phyloP scores from a whole-genome alignment of 2,888 invertebrate species.

The Octonoba sinensis region DNA sequence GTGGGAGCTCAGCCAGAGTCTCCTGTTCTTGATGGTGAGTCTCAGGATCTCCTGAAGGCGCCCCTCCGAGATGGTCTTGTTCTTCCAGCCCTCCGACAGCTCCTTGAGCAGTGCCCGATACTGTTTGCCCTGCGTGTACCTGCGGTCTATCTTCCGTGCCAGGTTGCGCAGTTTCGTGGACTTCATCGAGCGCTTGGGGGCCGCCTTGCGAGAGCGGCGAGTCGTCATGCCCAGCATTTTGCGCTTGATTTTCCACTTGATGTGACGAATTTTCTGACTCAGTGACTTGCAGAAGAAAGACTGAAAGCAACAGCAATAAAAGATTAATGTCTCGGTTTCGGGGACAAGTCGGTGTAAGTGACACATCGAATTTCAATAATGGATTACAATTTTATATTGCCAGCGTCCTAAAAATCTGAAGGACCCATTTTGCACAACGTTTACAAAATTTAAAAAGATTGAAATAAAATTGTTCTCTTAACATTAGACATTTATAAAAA shows the following conservation, averaged over 20 bases:
- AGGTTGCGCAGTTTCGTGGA: conserved; percentile 1
- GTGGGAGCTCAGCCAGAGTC: conserved; percentile 29
- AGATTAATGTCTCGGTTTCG: neutral
- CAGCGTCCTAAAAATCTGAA: neutral
- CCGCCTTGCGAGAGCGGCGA: conserved; percentile 1
- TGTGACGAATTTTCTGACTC: conserved; percentile 59
- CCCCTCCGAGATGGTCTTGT: conserved; percentile 30
- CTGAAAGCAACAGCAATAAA: conserved; percentile 12
- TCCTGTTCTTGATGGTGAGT: conserved; percentile 38
- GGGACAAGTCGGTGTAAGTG: no score
- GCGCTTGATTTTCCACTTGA: conserved; percentile 60
- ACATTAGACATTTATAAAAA: neutral
- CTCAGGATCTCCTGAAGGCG: conserved; percentile 45
- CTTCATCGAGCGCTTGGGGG: neutral
- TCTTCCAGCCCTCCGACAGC: conserved; percentile 41
- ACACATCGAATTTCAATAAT: no score
- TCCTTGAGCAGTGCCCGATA: conserved; percentile 47
- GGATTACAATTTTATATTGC: neutral
- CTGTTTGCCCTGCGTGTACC: conserved; percentile 46
- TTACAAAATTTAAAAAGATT: neutral
- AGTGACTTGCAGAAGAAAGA: conserved; percentile 57
- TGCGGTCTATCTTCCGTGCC: conserved; percentile 33
- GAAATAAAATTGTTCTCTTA: neutral
- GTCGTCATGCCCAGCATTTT: conserved; percentile 34
- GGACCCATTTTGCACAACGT: neutral